A percentile compares a stretch with the other conserved stretches of the same genome.
Evolutionary conservation across 92 coral and sea anemone genomes (phyloP).

Genomic region (Plumapathes pennacea): DNA sequence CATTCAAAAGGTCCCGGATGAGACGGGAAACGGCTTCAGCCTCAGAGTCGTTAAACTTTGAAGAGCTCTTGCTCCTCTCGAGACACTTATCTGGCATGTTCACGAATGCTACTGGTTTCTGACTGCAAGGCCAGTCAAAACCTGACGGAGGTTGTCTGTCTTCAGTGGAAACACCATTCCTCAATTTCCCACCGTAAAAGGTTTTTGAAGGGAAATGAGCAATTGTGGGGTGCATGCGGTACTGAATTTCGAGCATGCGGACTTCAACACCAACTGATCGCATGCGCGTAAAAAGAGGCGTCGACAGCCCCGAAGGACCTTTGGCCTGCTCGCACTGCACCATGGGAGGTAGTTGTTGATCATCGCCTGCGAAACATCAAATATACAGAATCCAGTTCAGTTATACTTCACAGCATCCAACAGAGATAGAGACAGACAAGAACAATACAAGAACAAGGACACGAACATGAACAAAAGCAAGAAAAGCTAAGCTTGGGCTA

Average conservation of each 20-base stretch:
- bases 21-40: conserved; percentile 35
- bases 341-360: conserved; percentile 80
- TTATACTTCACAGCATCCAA: too few relatives aligned
- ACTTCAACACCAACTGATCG: conserved; percentile 52
- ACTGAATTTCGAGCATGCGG: conserved; percentile 67
- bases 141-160: conserved; percentile 62
- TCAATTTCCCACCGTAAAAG: conserved; percentile 58
- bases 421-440: too few relatives aligned
- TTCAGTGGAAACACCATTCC: conserved; percentile 44
- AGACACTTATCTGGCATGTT: conserved; percentile 30
- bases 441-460: too few relatives aligned
- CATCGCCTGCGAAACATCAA: conserved; percentile 47
- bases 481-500: too few relatives aligned
- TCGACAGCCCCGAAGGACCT: conserved; percentile 33
- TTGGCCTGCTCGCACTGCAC: conserved; percentile 59
- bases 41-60: conserved; percentile 56
- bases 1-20: conserved; percentile 33
- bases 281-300: conserved; percentile 63
- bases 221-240: conserved; percentile 83
- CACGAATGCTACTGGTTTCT: conserved; percentile 60
- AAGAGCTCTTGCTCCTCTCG: conserved; percentile 48
- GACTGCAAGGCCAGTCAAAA: conserved; percentile 54
- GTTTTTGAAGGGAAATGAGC: conserved; percentile 51
- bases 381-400: background rate
- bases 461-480: too few relatives aligned